These are phyloP conservation scores for Pentamera pediparva DNA, from an alignment of 53 echinoderm and acorn worm genomes.

Conservation along the genomic window DNA sequence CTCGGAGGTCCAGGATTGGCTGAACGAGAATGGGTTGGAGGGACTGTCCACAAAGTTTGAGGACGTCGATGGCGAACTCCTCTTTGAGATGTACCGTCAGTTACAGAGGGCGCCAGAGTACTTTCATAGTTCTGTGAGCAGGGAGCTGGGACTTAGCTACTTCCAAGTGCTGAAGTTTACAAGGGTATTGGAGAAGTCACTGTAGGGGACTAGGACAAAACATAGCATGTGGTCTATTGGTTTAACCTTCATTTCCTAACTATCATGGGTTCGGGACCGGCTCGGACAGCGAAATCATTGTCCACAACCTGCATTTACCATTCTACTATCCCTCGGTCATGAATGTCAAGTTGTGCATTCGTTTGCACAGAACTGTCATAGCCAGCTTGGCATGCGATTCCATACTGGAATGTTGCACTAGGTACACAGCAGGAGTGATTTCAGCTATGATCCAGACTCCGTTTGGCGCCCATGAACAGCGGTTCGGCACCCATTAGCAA, in stretches of 20 bases:
- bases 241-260: not conserved
- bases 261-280: no score
- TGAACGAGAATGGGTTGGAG: slow-evolving; percentile 46
- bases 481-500: no score
- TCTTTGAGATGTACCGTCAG: slow-evolving; percentile 80
- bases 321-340: no score
- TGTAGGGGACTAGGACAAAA: not conserved
- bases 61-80: slow-evolving; percentile 60
- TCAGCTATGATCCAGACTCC: no score
- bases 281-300: no score
- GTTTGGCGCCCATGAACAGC: no score
- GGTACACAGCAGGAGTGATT: no score
- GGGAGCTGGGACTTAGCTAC: slow-evolving; percentile 62
- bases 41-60: slow-evolving; percentile 39
- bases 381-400: no score
- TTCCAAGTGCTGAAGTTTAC: slow-evolving; percentile 58
- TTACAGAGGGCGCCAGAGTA: slow-evolving; percentile 77
- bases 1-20: slow-evolving; percentile 64
- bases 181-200: slow-evolving; percentile 65
- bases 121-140: slow-evolving; percentile 62
- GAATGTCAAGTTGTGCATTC: no score
- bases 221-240: not conserved
- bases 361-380: no score
- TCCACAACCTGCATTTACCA: no score
- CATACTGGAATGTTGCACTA: no score